Evolutionary conservation across 2,113 vertebrate genomes (phyloP).

Genomic region (Leucoraja erinaceus): DNA sequence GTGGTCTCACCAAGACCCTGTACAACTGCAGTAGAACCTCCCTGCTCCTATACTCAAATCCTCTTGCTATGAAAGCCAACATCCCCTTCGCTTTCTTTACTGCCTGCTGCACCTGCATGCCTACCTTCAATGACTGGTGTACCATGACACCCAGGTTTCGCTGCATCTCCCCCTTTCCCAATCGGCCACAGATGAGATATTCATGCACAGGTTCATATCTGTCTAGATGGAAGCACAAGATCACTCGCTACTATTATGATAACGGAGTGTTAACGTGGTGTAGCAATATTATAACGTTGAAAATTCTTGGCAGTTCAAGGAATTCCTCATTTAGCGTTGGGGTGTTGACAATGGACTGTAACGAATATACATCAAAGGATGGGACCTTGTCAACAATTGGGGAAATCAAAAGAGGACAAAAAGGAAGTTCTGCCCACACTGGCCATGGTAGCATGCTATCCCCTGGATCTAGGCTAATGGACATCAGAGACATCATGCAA

Average conservation of each 20-base stretch:
- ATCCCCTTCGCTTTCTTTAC: too few species aligned
- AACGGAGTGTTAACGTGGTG: too few species aligned
- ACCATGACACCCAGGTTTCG: too few species aligned
- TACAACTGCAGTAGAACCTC: too few species aligned
- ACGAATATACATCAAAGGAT: too few species aligned
- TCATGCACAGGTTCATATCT: not conserved
- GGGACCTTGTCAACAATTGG: not conserved
- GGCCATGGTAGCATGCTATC: not conserved
- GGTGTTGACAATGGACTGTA: not conserved
- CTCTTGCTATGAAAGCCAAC: too few species aligned
- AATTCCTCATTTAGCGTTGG: not conserved
- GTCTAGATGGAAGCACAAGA: not conserved
- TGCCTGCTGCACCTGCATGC: too few species aligned
- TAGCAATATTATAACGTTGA: not conserved
- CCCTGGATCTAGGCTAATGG: not conserved
- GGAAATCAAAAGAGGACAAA: not conserved
- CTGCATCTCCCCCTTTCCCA: too few species aligned
- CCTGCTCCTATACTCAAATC: too few species aligned
- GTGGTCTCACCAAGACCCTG: too few species aligned
- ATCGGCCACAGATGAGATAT: not conserved
- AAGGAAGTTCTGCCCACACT: not conserved
- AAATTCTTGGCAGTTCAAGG: not conserved
- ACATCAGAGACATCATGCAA: not conserved
- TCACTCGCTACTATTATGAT: not conserved
- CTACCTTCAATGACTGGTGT: too few species aligned